Conservation (phyloP, 2,888 invertebrate species). For the Mimas tiliae region DNA sequence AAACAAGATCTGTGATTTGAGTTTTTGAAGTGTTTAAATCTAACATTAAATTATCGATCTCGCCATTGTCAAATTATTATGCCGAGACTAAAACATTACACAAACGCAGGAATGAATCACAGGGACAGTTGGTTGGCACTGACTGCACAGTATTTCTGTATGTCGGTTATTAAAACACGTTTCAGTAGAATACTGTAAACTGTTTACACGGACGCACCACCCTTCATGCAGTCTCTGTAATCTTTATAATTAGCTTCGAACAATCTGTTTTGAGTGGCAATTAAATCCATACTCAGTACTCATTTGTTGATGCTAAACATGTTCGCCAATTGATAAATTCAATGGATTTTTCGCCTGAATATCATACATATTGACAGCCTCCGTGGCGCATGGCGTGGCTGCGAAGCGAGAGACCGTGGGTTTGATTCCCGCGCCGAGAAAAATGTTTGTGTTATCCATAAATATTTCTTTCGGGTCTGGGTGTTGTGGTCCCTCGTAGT, state of each 20-base stretch:
- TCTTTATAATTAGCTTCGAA: background rate
- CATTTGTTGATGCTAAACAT: background rate
- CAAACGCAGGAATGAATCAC: background rate
- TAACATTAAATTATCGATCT: no score
- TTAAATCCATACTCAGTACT: background rate
- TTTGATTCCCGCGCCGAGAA: no score
- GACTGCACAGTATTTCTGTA: slow-evolving; percentile 36
- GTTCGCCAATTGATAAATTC: background rate
- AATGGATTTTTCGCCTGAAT: no score
- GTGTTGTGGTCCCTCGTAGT: no score
- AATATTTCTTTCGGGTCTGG: no score
- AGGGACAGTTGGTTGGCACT: slow-evolving; percentile 13
- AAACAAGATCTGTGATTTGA: no score
- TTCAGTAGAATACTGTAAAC: background rate
- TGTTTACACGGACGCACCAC: background rate
- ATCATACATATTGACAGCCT: no score
- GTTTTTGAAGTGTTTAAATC: no score
- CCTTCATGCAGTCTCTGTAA: background rate
- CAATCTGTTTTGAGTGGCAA: background rate
- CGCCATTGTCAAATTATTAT: background rate
- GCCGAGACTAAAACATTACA: background rate
- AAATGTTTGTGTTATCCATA: no score
- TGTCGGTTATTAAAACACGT: slow-evolving; percentile 35
- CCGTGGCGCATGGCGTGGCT: no score
- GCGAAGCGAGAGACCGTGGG: no score